Evolutionary conservation across 2,888 invertebrate genomes (phyloP), one percentile per base, ranked within the genome.

Genomic region (Latheticus oryzae): DNA sequence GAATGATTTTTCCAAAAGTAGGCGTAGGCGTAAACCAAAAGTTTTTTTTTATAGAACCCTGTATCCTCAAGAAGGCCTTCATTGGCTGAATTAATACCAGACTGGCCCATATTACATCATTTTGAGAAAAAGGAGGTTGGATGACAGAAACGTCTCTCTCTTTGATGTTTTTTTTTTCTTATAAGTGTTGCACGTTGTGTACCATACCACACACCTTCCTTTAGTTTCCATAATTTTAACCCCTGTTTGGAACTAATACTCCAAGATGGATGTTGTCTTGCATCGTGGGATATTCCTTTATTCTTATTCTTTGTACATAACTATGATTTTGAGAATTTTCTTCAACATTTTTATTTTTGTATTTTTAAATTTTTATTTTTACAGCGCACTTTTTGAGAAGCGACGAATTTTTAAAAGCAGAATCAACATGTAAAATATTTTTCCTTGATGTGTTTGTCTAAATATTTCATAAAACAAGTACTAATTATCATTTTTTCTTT

Each of bases 71-170:
- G 93, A 86, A 87, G 93, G 85, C 90, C 87, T 78, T 94, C 93
- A 77, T 85, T 95, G 82, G 93, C 93, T 76, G 95, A 96, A 84
- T 85, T 95, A 84, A 95, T 96, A 81, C 95, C 95, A 78, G 95
- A 95, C 85, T 96, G 95, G 95, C 95, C 95, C 77, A 89, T 87
- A 79, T 88, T 93, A 79, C 90, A 90, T 81, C 88, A 87, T 84
- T 87, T 87, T 85, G 84, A 84, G 83, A 87, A 83, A 84, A 85
- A 88, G 86, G 91, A 93, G 92, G 92, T 93, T 90, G 87, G 89
- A 85, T 69, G 73, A 72, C 69, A 72, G 69, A 68, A 63, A 66
- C 65, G 64, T 69, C 71, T 68, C 38, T 67, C 66, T 64, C 59
- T 62, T 69, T 67, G 30, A 47, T 59, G 21, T 55, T 50, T 38